These are phyloP conservation scores for Drosophila emarginata DNA, from an alignment of 2,888 invertebrate species.

Conservation along the genomic window DNA sequence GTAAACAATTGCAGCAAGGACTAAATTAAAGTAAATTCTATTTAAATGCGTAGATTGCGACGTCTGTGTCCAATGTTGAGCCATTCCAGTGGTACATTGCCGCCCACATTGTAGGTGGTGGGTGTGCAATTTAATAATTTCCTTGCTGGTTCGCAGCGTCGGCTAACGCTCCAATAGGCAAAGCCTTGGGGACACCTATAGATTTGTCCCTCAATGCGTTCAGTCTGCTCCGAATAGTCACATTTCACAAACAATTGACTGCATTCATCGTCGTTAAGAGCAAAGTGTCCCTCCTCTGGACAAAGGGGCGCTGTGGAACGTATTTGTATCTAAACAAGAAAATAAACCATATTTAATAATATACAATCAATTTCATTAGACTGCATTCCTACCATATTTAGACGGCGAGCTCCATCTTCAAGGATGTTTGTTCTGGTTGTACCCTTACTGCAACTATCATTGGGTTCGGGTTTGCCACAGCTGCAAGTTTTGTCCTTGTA, in stretches of 20 bases:
- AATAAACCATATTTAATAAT: neutral
- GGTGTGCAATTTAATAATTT: conserved; percentile 85
- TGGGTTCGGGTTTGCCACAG: conserved; percentile 86
- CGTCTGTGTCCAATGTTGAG: conserved; percentile 80
- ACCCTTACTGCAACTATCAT: conserved; percentile 76
- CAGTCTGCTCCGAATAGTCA: conserved; percentile 83
- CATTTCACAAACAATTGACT: conserved; percentile 89
- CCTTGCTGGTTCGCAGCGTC: conserved; percentile 87
- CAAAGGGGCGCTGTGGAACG: conserved; percentile 85
- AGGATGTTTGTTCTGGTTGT: conserved; percentile 57
- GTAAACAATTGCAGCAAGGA: conserved; percentile 64
- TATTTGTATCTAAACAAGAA: conserved; percentile 85
- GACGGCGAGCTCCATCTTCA: conserved; percentile 64
- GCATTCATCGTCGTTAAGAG: conserved; percentile 87
- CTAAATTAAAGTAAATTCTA: conserved; percentile 46
- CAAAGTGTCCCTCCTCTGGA: conserved; percentile 87
- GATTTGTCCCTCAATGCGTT: conserved; percentile 86
- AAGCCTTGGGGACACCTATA: conserved; percentile 90
- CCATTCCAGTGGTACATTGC: conserved; percentile 81
- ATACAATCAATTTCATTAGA: neutral
- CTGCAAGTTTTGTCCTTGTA: conserved; percentile 89
- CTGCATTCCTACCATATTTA: conserved; percentile 68
- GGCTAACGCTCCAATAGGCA: conserved; percentile 90
- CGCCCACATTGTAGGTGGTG: conserved; percentile 62
- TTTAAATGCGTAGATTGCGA: conserved; percentile 76